These are phyloP conservation scores for Epirrhoe alternata DNA, from an alignment of 2,888 invertebrate species.

Conservation along the genomic window DNA sequence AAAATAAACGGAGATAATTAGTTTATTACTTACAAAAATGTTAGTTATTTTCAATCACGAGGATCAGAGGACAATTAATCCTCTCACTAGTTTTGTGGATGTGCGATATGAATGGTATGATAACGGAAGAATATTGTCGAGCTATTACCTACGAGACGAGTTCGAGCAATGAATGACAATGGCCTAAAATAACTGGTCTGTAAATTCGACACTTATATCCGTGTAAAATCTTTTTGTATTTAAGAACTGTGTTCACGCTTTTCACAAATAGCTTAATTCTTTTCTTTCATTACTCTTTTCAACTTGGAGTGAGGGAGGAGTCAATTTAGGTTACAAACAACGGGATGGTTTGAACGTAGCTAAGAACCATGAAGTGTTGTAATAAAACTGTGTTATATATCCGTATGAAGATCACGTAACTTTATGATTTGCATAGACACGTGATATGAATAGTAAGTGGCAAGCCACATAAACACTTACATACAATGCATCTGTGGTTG, in stretches of 20 bases:
- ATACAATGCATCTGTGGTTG: conserved; percentile 10
- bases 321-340: conserved; percentile 36
- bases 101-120: no score
- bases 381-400: conserved; percentile 47
- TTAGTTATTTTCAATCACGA: no score
- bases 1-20: no score
- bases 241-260: not conserved
- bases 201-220: not conserved
- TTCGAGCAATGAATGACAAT: not conserved
- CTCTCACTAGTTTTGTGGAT: no score
- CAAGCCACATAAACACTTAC: conserved; percentile 15
- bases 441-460: conserved; percentile 61
- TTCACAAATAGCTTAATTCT: not conserved
- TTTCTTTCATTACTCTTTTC: not conserved
- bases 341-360: conserved; percentile 46
- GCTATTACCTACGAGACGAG: not conserved
- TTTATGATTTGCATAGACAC: conserved; percentile 65
- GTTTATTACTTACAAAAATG: no score
- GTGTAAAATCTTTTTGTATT: not conserved
- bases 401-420: conserved; percentile 64
- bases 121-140: no score
- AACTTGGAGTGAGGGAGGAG: conserved; percentile 10
- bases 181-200: not conserved
- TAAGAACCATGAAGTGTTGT: conserved; percentile 48
- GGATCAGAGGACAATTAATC: no score